These are phyloP conservation scores for Valencia hispanica DNA, from an alignment of 2,797 vertebrate species.

Conservation along the genomic window DNA sequence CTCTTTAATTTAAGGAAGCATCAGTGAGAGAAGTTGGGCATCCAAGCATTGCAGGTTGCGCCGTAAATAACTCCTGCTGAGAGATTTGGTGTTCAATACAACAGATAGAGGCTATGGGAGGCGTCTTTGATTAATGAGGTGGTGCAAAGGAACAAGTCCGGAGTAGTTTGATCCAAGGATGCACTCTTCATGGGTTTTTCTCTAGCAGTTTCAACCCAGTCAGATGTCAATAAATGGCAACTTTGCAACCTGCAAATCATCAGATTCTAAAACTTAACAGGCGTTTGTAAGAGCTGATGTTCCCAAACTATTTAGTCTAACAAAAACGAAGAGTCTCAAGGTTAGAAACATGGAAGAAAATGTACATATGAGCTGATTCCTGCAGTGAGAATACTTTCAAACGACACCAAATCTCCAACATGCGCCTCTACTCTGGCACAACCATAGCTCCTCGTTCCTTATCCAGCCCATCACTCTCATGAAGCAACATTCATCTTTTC, in stretches of 20 bases:
- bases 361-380: background rate
- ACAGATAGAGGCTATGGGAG: constrained; percentile 47
- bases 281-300: background rate
- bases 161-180: constrained; percentile 37
- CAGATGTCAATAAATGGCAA: background rate
- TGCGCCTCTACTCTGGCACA: background rate
- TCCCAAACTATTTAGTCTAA: background rate
- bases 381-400: background rate
- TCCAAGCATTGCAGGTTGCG: constrained; percentile 39
- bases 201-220: constrained; percentile 9
- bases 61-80: constrained; percentile 55
- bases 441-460: background rate
- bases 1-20: constrained; percentile 53
- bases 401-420: background rate
- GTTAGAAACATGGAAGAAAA: background rate
- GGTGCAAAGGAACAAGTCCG: constrained; percentile 20
- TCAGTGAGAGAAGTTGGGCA: constrained; percentile 51
- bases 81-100: constrained; percentile 47
- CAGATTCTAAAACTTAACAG: background rate
- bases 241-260: background rate
- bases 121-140: constrained; percentile 58
- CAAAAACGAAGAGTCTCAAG: background rate
- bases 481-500: constrained; percentile 4
- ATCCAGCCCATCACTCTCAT: background rate
- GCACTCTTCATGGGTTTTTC: background rate